A percentile compares a stretch with the other conserved stretches of the same genome.
phyloP scores from a whole-genome alignment of 2,888 invertebrate genomes.

The Drosophila melanosoma region DNA sequence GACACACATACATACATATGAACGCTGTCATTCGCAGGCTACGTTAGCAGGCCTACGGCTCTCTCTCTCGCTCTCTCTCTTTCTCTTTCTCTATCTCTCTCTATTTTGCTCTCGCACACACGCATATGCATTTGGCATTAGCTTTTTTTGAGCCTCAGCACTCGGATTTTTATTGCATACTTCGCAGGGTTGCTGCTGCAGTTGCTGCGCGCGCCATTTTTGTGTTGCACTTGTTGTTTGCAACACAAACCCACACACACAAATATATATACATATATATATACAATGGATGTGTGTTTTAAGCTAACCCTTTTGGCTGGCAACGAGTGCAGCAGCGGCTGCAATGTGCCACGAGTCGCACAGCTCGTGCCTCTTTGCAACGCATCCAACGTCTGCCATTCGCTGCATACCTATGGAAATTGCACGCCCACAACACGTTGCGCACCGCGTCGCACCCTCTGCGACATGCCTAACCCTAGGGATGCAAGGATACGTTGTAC shows the following conservation, averaged over 20 bases:
- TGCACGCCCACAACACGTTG: slow-evolving; percentile 28
- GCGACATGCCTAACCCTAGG: not conserved
- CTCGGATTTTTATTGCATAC: slow-evolving; percentile 56
- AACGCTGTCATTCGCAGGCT: slow-evolving; percentile 35
- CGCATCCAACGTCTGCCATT: slow-evolving; percentile 20
- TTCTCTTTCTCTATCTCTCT: not conserved
- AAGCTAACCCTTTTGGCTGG: slow-evolving; percentile 31
- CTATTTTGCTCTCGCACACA: not conserved
- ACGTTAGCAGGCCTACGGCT: slow-evolving; percentile 13
- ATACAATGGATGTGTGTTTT: not conserved
- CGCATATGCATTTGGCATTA: not conserved
- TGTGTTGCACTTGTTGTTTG: slow-evolving; percentile 61
- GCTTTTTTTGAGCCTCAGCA: not conserved
- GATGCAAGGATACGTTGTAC: slow-evolving; percentile 2
- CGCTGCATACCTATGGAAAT: slow-evolving; percentile 41
- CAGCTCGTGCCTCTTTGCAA: not conserved
- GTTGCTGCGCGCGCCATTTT: slow-evolving; percentile 78
- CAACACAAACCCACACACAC: slow-evolving; percentile 2
- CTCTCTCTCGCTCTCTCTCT: not conserved
- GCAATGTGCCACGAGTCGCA: slow-evolving; percentile 22
- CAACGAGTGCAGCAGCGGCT: slow-evolving; percentile 29
- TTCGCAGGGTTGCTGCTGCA: slow-evolving; percentile 62
- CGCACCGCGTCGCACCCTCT: slow-evolving; percentile 3
- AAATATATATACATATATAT: not conserved
- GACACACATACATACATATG: slow-evolving; percentile 11